These are phyloP conservation scores for Kryptolebias marmoratus DNA, from an alignment of 2,113 vertebrate species.

Conservation along the genomic window DNA sequence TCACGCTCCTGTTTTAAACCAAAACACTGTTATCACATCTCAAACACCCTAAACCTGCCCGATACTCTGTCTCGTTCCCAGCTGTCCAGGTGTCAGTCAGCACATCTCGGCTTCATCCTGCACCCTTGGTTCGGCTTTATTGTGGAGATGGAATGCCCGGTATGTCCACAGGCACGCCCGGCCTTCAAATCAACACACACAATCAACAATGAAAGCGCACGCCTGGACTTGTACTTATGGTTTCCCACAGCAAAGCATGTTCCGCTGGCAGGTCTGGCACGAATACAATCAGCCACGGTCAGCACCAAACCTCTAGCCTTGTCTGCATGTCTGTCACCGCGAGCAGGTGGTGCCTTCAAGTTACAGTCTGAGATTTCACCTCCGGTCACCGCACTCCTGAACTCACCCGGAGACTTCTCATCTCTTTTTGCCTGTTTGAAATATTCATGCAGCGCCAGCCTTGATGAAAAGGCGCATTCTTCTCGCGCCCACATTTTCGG, in stretches of 20 bases:
- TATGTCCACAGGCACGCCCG: conserved; percentile 73
- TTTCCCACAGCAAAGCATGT: conserved; percentile 51
- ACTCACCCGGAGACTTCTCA: conserved; percentile 49
- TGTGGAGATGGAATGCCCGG: conserved; percentile 72
- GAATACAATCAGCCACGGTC: conserved; percentile 49
- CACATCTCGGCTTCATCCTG: conserved; percentile 61
- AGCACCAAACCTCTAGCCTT: conserved; percentile 46
- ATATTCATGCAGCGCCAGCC: conserved; percentile 57
- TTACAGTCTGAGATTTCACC: conserved; percentile 55
- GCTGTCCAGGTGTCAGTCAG: conserved; percentile 72
- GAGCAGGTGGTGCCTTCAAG: conserved; percentile 59
- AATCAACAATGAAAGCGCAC: conserved; percentile 54
- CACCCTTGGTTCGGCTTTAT: conserved; percentile 73
- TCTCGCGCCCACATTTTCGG: conserved; percentile 58
- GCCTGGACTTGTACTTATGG: conserved; percentile 54
- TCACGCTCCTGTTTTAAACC: conserved; percentile 37
- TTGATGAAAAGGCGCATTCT: conserved; percentile 70
- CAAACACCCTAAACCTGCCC: conserved; percentile 17
- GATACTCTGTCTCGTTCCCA: conserved; percentile 38
- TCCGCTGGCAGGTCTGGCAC: conserved; percentile 46
- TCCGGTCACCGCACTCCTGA: conserved; percentile 18
- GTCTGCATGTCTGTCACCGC: conserved; percentile 39
- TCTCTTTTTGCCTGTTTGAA: conserved; percentile 67
- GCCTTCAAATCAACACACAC: conserved; percentile 55
- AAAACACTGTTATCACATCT: conserved; percentile 42